Conservation (phyloP, 2,797 vertebrate species). For the Gephyroberyx darwinii region DNA sequence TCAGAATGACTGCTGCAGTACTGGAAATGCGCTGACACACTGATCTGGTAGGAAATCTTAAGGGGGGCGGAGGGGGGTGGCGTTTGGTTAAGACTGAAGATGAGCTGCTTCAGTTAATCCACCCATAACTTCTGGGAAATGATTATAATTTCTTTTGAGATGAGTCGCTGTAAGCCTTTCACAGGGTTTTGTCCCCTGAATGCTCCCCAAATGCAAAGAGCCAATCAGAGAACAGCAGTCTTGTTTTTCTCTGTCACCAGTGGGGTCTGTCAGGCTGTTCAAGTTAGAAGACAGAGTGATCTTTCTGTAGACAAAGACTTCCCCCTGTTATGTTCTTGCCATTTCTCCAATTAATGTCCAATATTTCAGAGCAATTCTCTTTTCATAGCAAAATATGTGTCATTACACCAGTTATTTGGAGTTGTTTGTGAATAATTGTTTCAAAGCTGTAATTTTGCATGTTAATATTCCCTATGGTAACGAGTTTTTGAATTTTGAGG, state of each 20-base stretch:
- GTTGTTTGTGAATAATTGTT: not conserved
- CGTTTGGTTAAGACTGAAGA: slow-evolving; percentile 5
- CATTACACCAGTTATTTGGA: not conserved
- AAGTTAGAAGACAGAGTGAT: slow-evolving; percentile 27
- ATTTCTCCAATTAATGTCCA: too few species aligned
- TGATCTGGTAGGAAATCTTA: slow-evolving; percentile 7
- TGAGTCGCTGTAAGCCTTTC: slow-evolving; percentile 14
- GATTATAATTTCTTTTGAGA: slow-evolving; percentile 25
- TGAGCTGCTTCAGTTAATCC: slow-evolving; percentile 8
- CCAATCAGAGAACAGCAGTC: slow-evolving; percentile 40
- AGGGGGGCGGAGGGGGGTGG: too few species aligned
- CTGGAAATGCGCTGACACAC: slow-evolving; percentile 3
- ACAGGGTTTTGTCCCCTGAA: slow-evolving; percentile 35
- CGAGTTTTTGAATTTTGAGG: too few species aligned
- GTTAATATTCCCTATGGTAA: too few species aligned
- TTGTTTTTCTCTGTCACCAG: slow-evolving; percentile 25
- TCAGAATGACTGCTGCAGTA: slow-evolving; percentile 19
- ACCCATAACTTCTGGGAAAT: slow-evolving; percentile 16
- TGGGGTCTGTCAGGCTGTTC: slow-evolving; percentile 37
- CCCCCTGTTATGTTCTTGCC: slow-evolving; percentile 8
- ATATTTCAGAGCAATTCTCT: not conserved
- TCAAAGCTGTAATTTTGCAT: too few species aligned
- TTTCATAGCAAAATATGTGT: slow-evolving; percentile 25
- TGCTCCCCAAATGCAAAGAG: slow-evolving; percentile 32
- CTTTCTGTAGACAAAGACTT: slow-evolving; percentile 17